These are phyloP conservation scores for Coryphaenoides rupestris DNA, from an alignment of 2,113 vertebrate genomes.

Conservation along the genomic window DNA sequence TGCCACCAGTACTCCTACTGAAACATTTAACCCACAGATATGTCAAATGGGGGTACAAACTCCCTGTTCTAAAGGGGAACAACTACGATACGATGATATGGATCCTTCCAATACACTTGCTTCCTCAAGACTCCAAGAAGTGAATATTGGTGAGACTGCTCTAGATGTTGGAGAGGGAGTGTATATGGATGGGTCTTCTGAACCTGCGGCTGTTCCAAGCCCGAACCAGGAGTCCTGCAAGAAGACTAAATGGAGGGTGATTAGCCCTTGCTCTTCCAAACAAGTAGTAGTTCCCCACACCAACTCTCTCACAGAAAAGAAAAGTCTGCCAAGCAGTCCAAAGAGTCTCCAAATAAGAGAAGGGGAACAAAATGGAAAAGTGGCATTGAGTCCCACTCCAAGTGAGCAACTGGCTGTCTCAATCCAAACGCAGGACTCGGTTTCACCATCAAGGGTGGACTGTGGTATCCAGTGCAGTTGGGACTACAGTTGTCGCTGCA, in stretches of 20 bases:
- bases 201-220: conserved; percentile 39
- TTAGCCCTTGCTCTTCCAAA: not conserved
- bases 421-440: not conserved
- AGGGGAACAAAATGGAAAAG: not conserved
- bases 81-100: no score
- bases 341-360: not conserved
- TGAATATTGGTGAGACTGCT: not conserved
- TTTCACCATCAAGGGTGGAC: conserved; percentile 33
- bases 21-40: not conserved
- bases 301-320: not conserved
- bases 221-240: conserved; percentile 32
- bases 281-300: not conserved
- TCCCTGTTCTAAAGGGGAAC: not conserved
- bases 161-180: not conserved
- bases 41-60: not conserved
- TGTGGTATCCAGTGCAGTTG: conserved; percentile 45
- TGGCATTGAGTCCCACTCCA: not conserved
- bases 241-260: not conserved
- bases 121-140: not conserved
- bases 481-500: not conserved
- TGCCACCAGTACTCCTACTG: conserved; percentile 1
- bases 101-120: not conserved
- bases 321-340: not conserved
- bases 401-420: conserved; percentile 2
- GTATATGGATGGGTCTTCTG: conserved; percentile 40